Percentiles rank a stretch among this genome's conserved stretches.
Evolutionary conservation across 2,888 invertebrate species (phyloP).

Genomic region (Drosophila nigritarsus): DNA sequence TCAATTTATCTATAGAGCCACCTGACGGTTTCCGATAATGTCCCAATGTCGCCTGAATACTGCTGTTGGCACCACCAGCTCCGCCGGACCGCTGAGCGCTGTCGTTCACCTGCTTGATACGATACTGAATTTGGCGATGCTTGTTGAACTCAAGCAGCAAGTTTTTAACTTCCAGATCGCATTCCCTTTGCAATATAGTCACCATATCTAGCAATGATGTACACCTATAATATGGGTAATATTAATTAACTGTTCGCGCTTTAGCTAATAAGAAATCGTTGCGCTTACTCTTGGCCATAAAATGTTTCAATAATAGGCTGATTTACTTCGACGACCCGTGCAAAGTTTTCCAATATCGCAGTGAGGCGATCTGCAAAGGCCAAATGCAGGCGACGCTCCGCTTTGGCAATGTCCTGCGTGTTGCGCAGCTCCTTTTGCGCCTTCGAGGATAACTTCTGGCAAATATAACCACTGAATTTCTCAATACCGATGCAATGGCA

Average conservation of each 20-base stretch:
- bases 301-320: slow-evolving; percentile 95
- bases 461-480: slow-evolving; percentile 94
- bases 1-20: slow-evolving; percentile 87
- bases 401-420: slow-evolving; percentile 88
- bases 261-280: not conserved
- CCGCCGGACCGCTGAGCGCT: slow-evolving; percentile 85
- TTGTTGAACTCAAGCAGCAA: slow-evolving; percentile 91
- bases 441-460: slow-evolving; percentile 89
- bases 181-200: slow-evolving; percentile 91
- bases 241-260: not conserved
- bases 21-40: slow-evolving; percentile 84
- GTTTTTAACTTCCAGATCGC: slow-evolving; percentile 88
- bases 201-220: slow-evolving; percentile 91
- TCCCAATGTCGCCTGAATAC: slow-evolving; percentile 72
- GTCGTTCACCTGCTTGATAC: slow-evolving; percentile 88
- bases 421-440: slow-evolving; percentile 90
- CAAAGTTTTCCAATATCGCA: slow-evolving; percentile 93
- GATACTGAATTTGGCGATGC: slow-evolving; percentile 88
- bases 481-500: slow-evolving; percentile 95
- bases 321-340: slow-evolving; percentile 93
- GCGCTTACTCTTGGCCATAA: slow-evolving; percentile 87
- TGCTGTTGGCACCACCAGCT: slow-evolving; percentile 31
- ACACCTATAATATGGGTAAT: slow-evolving; percentile 28
- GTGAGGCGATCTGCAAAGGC: slow-evolving; percentile 95
- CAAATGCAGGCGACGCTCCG: slow-evolving; percentile 90